Base-by-base conservation (phyloP, 2,888 invertebrate genomes). In the Spatulosminthurus flaviceps region DNA sequence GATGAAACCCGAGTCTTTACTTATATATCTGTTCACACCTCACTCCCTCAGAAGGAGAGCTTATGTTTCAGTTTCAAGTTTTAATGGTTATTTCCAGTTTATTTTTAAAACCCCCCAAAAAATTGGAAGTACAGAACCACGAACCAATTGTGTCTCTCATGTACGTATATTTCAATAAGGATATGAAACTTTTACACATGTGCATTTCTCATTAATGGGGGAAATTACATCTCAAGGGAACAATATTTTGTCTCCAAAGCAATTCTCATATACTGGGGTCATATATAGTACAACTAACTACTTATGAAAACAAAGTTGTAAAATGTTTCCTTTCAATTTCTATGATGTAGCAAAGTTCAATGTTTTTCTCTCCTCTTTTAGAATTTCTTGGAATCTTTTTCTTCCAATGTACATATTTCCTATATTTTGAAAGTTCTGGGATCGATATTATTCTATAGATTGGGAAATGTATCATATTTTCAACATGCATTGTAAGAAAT, bases 251-350 rank as follows among this genome's bases (percentile, higher is more conserved):
- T 64, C 64, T 64, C 64, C 24, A 4, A n/a, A 64, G 64, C 64
- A 22, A 64, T 64, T 64, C 64, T 64, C n/a, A 24, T 24, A n/a
- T n/a, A 64, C 24, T 51, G 5, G 51, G 51, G n/a, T 34, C 16
- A 19, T 51, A 51, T 7, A n/a, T 51, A 51, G 7, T 34, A 19
- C 9, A 51, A 51, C 19, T 61, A 13, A n/a, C n/a, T 22, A 16
- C 7, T 64, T 64, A 64, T 64, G 64, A 64, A 64, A 64, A 64
- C 24, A 64, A 64, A 64, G 64, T 64, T 64, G 26, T 64, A 64
- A 64, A 64, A 2, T 29, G 29, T 29, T 21, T 13, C 51, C 16
- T 5, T 51, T 51, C 16, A 11, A 19, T 71, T 71, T 21, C 70
- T 41, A 42, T n/a, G n/a, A n/a, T 28, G 29, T 29, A 66, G 5